A percentile compares a stretch with the other conserved stretches of the same genome.
These are phyloP conservation scores for Carassius gibelio DNA, from an alignment of 2,113 vertebrate species.

Conservation along the genomic window DNA sequence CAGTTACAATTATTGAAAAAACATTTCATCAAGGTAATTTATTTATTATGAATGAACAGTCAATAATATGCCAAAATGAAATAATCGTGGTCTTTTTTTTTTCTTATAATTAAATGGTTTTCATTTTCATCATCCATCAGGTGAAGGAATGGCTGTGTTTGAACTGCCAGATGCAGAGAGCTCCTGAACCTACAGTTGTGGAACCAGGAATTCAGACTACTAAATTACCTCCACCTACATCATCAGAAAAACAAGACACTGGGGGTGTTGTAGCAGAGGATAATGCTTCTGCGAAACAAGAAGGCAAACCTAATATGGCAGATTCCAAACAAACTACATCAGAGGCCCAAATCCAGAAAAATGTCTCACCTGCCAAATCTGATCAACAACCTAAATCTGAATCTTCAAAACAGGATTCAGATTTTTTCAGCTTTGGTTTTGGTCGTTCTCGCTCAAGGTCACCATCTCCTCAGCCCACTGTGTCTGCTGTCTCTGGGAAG, in stretches of 20 bases:
- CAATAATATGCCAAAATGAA: neutral
- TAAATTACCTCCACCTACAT: conserved; percentile 58
- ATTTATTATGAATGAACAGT: too few species aligned
- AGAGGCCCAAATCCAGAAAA: conserved; percentile 63
- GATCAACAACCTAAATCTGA: conserved; percentile 58
- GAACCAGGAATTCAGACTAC: conserved; percentile 62
- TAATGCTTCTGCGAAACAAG: conserved; percentile 53
- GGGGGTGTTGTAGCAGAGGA: conserved; percentile 3
- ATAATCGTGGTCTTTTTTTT: neutral
- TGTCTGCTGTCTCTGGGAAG: conserved; percentile 74
- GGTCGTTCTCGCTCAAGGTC: conserved; percentile 61
- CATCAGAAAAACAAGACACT: conserved; percentile 35
- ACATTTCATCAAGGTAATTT: neutral
- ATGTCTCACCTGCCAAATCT: conserved; percentile 62
- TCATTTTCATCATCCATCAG: conserved; percentile 62
- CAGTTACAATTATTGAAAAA: neutral
- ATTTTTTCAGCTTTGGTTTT: conserved; percentile 77
- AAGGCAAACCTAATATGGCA: conserved; percentile 22
- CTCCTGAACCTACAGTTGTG: conserved; percentile 60
- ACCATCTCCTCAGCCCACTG: conserved; percentile 65
- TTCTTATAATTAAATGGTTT: neutral
- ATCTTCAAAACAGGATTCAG: conserved; percentile 72
- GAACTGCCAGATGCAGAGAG: conserved; percentile 85
- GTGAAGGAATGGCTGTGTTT: conserved; percentile 86
- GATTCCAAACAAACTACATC: conserved; percentile 4